These are phyloP conservation scores for Nephrocerus scutellatus DNA, from an alignment of 2,888 invertebrate genomes.

Conservation along the genomic window DNA sequence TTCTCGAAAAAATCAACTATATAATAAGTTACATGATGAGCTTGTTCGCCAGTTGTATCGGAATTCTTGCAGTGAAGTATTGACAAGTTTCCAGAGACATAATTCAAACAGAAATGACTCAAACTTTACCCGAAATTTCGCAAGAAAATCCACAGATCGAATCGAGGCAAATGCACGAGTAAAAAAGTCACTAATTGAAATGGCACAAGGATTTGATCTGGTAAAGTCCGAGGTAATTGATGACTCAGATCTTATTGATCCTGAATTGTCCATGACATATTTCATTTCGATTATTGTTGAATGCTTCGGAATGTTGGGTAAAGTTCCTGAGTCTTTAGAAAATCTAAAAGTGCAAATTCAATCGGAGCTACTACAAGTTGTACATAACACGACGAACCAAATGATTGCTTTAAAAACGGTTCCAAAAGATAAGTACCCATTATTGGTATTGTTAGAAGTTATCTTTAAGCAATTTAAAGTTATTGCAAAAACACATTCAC, in stretches of 20 bases:
- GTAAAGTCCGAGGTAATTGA: constrained; percentile 52
- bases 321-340: constrained; percentile 79
- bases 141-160: constrained; percentile 54
- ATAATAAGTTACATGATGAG: constrained; percentile 62
- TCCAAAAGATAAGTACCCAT: constrained; percentile 42
- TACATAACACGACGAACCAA: constrained; percentile 71
- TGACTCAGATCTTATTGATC: constrained; percentile 54
- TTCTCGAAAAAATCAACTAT: constrained; percentile 54
- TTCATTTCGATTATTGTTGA: constrained; percentile 77
- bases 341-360: constrained; percentile 77
- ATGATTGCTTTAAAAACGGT: constrained; percentile 53
- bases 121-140: constrained; percentile 55
- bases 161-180: constrained; percentile 50
- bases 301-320: constrained; percentile 74
- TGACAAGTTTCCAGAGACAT: constrained; percentile 52
- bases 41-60: constrained; percentile 66
- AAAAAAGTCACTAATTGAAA: constrained; percentile 53
- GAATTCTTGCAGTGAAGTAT: constrained; percentile 52
- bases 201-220: constrained; percentile 45
- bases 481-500: constrained; percentile 68
- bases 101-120: constrained; percentile 55
- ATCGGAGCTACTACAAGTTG: constrained; percentile 70
- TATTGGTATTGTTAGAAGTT: constrained; percentile 61
- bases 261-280: constrained; percentile 58
- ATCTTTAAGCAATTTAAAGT: constrained; percentile 77